Evolutionary conservation across 2,888 invertebrate species (phyloP).

Genomic region (Ophion slaviceki): DNA sequence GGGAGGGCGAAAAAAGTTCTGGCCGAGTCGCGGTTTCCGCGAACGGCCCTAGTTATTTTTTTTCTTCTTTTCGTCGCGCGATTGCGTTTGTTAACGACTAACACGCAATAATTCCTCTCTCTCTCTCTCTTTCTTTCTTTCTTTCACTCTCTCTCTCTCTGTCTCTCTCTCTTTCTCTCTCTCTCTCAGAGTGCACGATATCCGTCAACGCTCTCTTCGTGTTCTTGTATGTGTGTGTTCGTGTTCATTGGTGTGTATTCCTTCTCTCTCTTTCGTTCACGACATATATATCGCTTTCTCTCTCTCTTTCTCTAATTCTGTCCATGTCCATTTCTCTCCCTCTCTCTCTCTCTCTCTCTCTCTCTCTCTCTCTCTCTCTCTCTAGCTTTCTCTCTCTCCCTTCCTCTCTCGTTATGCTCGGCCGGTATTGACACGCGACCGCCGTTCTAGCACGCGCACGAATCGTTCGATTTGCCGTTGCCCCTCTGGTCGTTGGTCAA

Average conservation of each 20-base stretch:
- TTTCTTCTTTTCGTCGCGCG: conserved; percentile 39
- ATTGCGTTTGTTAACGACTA: conserved; percentile 26
- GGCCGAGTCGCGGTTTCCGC: conserved; percentile 45
- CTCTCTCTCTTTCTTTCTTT: conserved; percentile 4
- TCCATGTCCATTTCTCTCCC: no score
- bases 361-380: conserved; percentile 8
- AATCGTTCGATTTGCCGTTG: conserved; percentile 88
- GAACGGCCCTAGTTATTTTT: conserved; percentile 28
- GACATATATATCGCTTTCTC: no score
- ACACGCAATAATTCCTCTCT: conserved; percentile 48
- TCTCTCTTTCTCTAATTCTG: no score
- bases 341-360: background rate
- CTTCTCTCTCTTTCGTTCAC: no score
- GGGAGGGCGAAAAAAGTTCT: conserved; percentile 33
- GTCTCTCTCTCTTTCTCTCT: background rate
- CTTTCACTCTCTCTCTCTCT: background rate
- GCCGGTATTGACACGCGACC: conserved; percentile 64
- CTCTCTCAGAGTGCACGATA: background rate
- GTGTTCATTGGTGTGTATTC: no score
- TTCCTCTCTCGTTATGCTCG: conserved; percentile 67
- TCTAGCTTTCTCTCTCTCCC: conserved; percentile 30
- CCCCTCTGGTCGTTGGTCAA: conserved; percentile 90
- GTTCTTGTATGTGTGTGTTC: no score
- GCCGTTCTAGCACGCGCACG: conserved; percentile 89
- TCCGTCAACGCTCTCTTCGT: no score